Percentiles rank a stretch among this genome's conserved stretches.
These are phyloP conservation scores for Cryptotermes secundus DNA, from an alignment of 1,140 invertebrate species.

Conservation along the genomic window DNA sequence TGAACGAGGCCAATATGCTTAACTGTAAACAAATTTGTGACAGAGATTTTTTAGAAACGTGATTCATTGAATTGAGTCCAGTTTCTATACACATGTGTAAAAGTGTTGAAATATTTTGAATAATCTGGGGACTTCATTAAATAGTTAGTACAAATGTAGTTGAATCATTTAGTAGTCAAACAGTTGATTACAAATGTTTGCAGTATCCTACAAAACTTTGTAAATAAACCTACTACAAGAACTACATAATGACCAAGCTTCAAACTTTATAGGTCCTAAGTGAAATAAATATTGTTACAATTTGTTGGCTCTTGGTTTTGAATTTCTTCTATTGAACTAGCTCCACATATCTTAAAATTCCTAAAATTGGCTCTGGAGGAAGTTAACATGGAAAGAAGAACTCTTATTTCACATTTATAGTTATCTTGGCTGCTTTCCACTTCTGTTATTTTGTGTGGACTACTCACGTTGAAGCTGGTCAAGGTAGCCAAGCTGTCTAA, in stretches of 20 bases:
- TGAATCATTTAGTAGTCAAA: not conserved
- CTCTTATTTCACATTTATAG: too few relatives aligned
- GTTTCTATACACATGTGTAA: not conserved
- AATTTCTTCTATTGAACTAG: not conserved
- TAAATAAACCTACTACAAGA: not conserved
- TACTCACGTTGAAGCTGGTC: too few relatives aligned
- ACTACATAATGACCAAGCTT: not conserved
- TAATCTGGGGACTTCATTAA: not conserved
- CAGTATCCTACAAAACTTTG: not conserved
- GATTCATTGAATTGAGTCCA: not conserved
- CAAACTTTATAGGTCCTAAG: slow-evolving; percentile 4
- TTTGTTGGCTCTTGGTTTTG: slow-evolving; percentile 11
- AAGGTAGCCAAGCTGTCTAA: too few relatives aligned
- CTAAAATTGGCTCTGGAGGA: too few relatives aligned
- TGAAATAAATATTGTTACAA: slow-evolving; percentile 18
- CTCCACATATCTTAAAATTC: not conserved
- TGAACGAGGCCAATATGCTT: slow-evolving; percentile 8
- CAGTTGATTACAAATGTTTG: not conserved
- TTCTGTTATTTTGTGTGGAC: too few relatives aligned
- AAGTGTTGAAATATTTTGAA: slow-evolving; percentile 10
- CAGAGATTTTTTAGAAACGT: not conserved
- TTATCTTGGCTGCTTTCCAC: too few relatives aligned
- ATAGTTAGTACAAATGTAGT: slow-evolving; percentile 13
- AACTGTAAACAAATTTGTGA: slow-evolving; percentile 1
- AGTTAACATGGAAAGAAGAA: too few relatives aligned